Evolutionary conservation across 2,797 vertebrate species (phyloP).

Genomic region (Decapterus maruadsi): DNA sequence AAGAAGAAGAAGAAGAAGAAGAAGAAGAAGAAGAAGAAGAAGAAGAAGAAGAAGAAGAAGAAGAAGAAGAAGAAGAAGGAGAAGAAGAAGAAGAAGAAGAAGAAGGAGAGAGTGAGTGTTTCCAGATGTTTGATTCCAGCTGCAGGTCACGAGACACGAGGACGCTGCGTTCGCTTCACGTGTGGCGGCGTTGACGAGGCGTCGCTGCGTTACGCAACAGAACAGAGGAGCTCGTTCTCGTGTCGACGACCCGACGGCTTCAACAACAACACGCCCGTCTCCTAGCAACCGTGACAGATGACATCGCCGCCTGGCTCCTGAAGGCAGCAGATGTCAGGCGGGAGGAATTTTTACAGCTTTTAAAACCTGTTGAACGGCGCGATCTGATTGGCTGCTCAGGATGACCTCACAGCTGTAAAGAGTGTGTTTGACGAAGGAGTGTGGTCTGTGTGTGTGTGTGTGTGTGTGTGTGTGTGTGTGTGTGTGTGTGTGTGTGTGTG

Average conservation of each 20-base stretch:
- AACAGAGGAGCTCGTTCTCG: constrained; percentile 12
- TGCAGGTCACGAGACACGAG: not conserved
- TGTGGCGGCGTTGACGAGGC: not conserved
- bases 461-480: constrained; percentile 17
- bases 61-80: too few relatives aligned
- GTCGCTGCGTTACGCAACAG: not conserved
- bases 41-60: too few relatives aligned
- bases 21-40: too few relatives aligned
- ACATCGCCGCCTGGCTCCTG: constrained; percentile 39
- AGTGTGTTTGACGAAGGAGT: not conserved
- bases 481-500: constrained; percentile 16
- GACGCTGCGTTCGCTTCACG: too few relatives aligned
- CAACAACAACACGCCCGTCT: constrained; percentile 23
- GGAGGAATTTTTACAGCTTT: constrained; percentile 33
- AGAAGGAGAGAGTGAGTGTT: too few relatives aligned
- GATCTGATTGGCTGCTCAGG: constrained; percentile 43
- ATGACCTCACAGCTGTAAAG: constrained; percentile 48
- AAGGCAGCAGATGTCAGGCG: constrained; percentile 21
- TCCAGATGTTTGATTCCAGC: not conserved
- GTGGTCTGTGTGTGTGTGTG: constrained; percentile 5
- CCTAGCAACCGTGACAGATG: constrained; percentile 56
- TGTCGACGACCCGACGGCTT: not conserved
- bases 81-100: too few relatives aligned
- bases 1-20: too few relatives aligned
- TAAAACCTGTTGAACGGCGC: not conserved